phyloP scores from a whole-genome alignment of 2,113 vertebrate genomes.

The Silurus glanis region DNA sequence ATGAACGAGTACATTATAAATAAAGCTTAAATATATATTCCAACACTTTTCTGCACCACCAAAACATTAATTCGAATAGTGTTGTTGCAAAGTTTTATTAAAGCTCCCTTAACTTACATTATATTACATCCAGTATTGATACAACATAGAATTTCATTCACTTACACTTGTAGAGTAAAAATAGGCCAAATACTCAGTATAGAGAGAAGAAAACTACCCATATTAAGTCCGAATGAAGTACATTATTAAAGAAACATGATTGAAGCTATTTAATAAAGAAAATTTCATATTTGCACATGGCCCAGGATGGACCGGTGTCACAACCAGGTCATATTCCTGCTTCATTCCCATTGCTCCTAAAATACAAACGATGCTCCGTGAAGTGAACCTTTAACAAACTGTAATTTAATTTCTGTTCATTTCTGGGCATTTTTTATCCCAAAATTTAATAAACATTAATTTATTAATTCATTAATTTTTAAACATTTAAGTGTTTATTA shows the following conservation, averaged over 20 bases:
- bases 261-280: background rate
- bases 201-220: background rate
- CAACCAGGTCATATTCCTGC: background rate
- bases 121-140: background rate
- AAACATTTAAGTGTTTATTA: background rate
- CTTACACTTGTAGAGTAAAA: background rate
- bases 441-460: background rate
- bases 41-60: background rate
- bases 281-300: background rate
- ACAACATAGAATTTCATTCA: background rate
- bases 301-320: background rate
- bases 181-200: background rate
- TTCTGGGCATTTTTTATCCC: background rate
- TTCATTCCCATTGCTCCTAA: background rate
- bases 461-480: background rate
- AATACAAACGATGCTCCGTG: background rate
- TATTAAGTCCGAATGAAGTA: background rate
- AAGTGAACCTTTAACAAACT: background rate
- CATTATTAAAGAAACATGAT: background rate
- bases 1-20: background rate
- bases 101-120: background rate
- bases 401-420: background rate
- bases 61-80: background rate
- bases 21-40: background rate
- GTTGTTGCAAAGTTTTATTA: background rate